Percentiles rank a stretch among this genome's conserved stretches.
Evolutionary conservation across 2,113 vertebrate genomes (phyloP).

Genomic region (Delphinapterus leucas): DNA sequence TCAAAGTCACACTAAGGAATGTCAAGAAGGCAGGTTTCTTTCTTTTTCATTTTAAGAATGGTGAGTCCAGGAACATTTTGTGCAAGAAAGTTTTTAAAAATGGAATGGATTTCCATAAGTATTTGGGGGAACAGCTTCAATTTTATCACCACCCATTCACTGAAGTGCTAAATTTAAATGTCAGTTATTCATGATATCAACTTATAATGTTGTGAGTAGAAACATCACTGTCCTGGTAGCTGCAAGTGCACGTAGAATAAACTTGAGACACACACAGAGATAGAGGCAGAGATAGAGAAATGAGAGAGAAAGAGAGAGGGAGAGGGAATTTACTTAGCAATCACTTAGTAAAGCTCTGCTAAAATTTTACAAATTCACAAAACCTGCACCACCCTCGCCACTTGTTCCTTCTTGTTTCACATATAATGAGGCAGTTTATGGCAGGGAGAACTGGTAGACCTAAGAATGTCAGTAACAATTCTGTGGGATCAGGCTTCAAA

Average conservation of each 20-base stretch:
- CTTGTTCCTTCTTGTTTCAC: not conserved
- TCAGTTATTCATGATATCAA: not conserved
- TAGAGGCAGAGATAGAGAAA: not conserved
- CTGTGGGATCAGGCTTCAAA: not conserved
- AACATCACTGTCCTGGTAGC: not conserved
- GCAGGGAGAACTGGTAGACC: not conserved
- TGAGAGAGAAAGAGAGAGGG: not conserved
- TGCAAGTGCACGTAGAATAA: not conserved
- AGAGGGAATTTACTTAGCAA: not conserved
- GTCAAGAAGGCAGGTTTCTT: constrained; percentile 30
- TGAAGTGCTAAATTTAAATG: not conserved
- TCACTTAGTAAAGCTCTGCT: not conserved
- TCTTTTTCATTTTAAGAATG: constrained; percentile 34
- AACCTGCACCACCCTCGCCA: not conserved
- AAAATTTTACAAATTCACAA: not conserved
- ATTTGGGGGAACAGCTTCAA: not conserved
- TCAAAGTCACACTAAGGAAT: constrained; percentile 60
- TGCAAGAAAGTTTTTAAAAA: not conserved
- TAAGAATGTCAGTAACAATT: not conserved
- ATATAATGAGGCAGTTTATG: not conserved
- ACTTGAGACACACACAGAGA: not conserved
- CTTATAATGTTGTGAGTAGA: not conserved
- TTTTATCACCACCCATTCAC: not conserved
- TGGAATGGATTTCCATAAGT: not conserved
- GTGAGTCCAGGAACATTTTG: not conserved